Conservation (phyloP, 2,888 invertebrate genomes). For the Schrankia costaestrigalis region DNA sequence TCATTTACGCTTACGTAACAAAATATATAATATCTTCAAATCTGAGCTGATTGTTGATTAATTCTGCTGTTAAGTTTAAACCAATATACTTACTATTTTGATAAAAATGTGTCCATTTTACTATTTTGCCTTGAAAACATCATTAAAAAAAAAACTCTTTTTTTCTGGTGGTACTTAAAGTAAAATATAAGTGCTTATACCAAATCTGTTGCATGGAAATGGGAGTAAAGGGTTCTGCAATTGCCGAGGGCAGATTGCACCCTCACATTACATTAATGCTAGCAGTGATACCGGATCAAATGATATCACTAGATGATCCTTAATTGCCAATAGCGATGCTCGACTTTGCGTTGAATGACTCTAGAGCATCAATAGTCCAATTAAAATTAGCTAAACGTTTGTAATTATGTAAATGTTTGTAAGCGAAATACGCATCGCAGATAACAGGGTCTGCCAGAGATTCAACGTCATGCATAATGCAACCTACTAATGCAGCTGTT, state of each 20-base stretch:
- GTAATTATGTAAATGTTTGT: constrained; percentile 64
- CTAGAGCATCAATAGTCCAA: constrained; percentile 34
- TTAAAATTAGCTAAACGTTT: constrained; percentile 15
- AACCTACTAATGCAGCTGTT: constrained; percentile 62
- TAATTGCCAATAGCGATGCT: constrained; percentile 10
- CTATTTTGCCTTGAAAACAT: too few species aligned
- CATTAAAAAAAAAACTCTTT: too few species aligned
- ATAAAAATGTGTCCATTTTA: too few species aligned
- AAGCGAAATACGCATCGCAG: constrained; percentile 47
- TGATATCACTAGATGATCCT: constrained; percentile 7
- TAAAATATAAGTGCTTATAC: too few species aligned
- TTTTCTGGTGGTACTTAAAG: too few species aligned
- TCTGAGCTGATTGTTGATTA: too few species aligned
- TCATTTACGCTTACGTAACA: too few species aligned
- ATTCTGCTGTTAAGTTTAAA: too few species aligned
- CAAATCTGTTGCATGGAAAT: too few species aligned
- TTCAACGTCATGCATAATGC: constrained; percentile 68
- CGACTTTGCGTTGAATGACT: constrained; percentile 6
- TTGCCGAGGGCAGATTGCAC: constrained; percentile 1
- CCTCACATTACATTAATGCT: constrained; percentile 1
- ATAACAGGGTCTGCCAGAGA: constrained; percentile 54
- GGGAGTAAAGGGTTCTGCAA: constrained; percentile 1
- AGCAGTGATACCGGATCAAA: constrained; percentile 9
- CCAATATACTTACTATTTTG: too few species aligned
- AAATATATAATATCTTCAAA: too few species aligned